Conservation (phyloP, 2,888 invertebrate genomes). For the Anticlea derivata region DNA sequence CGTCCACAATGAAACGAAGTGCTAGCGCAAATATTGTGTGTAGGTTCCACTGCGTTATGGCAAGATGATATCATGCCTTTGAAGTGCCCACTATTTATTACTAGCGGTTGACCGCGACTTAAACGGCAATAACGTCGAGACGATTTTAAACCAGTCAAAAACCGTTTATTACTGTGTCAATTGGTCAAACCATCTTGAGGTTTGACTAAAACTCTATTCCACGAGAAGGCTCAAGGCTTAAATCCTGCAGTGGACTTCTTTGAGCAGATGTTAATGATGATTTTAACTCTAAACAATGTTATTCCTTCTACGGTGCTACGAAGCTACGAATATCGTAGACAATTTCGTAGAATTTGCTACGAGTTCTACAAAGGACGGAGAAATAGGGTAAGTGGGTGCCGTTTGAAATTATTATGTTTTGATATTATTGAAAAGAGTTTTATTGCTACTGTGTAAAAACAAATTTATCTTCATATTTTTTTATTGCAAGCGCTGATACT, state of each 20-base stretch:
- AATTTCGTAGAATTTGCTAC: slow-evolving; percentile 50
- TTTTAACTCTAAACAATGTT: neutral
- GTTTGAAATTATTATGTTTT: slow-evolving; percentile 32
- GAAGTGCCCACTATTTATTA: neutral
- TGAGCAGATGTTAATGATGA: no score
- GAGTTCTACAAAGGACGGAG: slow-evolving; percentile 40
- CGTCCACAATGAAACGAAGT: slow-evolving; percentile 44
- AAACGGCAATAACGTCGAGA: no score
- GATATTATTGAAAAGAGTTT: slow-evolving; percentile 21
- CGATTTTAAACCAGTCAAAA: no score
- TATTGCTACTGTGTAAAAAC: slow-evolving; percentile 12
- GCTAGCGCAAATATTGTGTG: slow-evolving; percentile 45
- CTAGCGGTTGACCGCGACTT: no score
- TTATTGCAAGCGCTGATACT: no score
- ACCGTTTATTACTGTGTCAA: no score
- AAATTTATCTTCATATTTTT: no score
- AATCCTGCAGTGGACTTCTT: no score
- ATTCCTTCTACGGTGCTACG: slow-evolving; percentile 33
- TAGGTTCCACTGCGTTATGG: slow-evolving; percentile 30
- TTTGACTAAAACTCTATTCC: no score
- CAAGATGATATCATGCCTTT: neutral
- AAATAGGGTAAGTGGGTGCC: slow-evolving; percentile 40
- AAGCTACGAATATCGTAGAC: slow-evolving; percentile 44
- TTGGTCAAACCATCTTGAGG: no score
- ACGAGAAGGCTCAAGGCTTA: no score